Evolutionary conservation across 1,140 invertebrate genomes (phyloP).

Genomic region (Monochamus saltuarius): DNA sequence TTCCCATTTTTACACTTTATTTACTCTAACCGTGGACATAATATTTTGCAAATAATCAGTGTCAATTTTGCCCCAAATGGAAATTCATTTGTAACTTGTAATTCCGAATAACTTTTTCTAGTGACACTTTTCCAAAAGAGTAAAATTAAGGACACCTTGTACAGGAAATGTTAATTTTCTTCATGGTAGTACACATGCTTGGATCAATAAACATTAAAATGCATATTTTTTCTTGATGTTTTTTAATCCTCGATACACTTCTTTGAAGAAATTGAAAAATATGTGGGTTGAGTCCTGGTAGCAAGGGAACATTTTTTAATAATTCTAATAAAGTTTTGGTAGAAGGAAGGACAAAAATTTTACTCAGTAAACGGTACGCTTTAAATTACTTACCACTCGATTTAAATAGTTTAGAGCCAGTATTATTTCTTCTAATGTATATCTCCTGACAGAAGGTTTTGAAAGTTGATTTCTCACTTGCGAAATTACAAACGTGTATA

Average conservation of each 20-base stretch:
- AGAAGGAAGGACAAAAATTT: constrained; percentile 31
- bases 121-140: too few species aligned
- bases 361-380: constrained; percentile 33
- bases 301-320: constrained; percentile 34
- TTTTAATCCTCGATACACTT: constrained; percentile 16
- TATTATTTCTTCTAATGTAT: constrained; percentile 37
- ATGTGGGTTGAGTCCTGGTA: constrained; percentile 37
- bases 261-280: constrained; percentile 19
- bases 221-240: constrained; percentile 11
- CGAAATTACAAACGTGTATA: constrained; percentile 24
- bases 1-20: too few species aligned
- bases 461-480: constrained; percentile 21
- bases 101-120: too few species aligned
- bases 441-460: constrained; percentile 28
- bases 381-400: constrained; percentile 33
- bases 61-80: too few species aligned
- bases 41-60: too few species aligned
- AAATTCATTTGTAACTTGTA: too few species aligned
- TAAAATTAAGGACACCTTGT: too few species aligned
- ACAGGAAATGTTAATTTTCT: too few species aligned
- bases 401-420: constrained; percentile 35
- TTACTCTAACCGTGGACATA: too few species aligned
- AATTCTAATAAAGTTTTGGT: constrained; percentile 32
- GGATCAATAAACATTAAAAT: constrained; percentile 23
- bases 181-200: constrained; percentile 17